These are phyloP conservation scores for Pristionchus entomophagus DNA, from an alignment of 2,888 invertebrate species.

Conservation along the genomic window DNA sequence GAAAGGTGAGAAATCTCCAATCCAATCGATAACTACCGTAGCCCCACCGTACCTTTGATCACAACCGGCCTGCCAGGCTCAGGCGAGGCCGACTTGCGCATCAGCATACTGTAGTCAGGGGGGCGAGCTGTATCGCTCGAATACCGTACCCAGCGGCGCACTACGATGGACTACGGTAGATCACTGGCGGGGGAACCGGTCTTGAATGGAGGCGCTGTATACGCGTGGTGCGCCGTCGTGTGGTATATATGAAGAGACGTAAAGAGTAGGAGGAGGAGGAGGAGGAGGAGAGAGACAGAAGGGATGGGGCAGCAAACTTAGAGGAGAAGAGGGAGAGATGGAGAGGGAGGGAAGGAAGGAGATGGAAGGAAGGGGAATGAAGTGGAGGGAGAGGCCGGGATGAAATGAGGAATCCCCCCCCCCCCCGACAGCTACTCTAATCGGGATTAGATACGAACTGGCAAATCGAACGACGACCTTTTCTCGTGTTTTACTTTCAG, in stretches of 20 bases:
- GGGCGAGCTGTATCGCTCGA: not conserved
- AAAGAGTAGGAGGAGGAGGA: not conserved
- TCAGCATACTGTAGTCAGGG: not conserved
- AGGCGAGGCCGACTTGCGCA: slow-evolving; percentile 5
- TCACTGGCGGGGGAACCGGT: not conserved
- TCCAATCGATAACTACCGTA: not conserved
- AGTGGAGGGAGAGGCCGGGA: not conserved
- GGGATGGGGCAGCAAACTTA: slow-evolving; percentile 5
- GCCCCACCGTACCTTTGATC: not conserved
- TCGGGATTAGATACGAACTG: not conserved
- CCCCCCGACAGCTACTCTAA: not conserved
- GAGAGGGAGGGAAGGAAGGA: slow-evolving; percentile 35
- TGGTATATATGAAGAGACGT: too few relatives aligned
- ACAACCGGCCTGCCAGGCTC: not conserved
- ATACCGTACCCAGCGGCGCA: not conserved
- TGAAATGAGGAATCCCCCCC: slow-evolving; percentile 32
- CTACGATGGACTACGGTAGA: slow-evolving; percentile 37
- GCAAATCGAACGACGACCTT: too few relatives aligned
- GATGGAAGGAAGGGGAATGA: slow-evolving; percentile 38
- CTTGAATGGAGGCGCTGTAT: slow-evolving; percentile 24
- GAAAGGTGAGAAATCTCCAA: too few relatives aligned
- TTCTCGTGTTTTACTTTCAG: too few relatives aligned
- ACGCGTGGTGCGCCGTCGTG: too few relatives aligned
- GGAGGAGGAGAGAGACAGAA: slow-evolving; percentile 3
- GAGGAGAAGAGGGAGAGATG: slow-evolving; percentile 11